Conservation (phyloP, 2,888 invertebrate species). For the Myopa testacea region DNA sequence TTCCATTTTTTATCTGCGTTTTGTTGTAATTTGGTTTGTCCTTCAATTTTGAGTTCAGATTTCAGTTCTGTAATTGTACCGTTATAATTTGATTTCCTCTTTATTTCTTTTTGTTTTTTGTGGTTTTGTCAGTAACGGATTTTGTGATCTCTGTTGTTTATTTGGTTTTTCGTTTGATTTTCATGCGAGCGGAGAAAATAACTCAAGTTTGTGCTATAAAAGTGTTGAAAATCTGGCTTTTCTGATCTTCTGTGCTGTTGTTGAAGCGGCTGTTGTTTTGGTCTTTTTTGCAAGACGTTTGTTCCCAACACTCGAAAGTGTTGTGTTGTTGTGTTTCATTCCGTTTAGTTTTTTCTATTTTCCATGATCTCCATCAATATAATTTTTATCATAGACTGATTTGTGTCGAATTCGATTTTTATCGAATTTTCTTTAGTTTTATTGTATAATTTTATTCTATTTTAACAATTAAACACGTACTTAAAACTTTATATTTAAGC, state of each 20-base stretch:
- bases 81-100: conserved; percentile 3
- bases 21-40: conserved; percentile 17
- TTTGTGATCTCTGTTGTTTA: too few species aligned
- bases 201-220: background rate
- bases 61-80: conserved; percentile 21
- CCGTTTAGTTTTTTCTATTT: background rate
- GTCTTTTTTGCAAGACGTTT: background rate
- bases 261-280: too few species aligned
- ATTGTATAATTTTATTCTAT: background rate
- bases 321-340: conserved; percentile 4
- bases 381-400: conserved; percentile 11
- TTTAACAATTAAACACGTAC: background rate
- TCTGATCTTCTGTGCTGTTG: background rate
- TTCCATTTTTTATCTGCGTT: background rate
- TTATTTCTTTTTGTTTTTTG: too few species aligned
- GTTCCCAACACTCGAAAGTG: background rate
- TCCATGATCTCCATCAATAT: conserved; percentile 27
- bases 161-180: background rate
- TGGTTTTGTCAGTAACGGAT: too few species aligned
- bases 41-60: conserved; percentile 15
- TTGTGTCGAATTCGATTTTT: background rate
- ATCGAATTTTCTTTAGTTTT: background rate
- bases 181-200: background rate
- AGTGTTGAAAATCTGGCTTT: too few species aligned
- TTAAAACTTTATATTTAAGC: background rate